phyloP scores from a whole-genome alignment of 2,797 vertebrate genomes.

The Sebastes aleutianus region DNA sequence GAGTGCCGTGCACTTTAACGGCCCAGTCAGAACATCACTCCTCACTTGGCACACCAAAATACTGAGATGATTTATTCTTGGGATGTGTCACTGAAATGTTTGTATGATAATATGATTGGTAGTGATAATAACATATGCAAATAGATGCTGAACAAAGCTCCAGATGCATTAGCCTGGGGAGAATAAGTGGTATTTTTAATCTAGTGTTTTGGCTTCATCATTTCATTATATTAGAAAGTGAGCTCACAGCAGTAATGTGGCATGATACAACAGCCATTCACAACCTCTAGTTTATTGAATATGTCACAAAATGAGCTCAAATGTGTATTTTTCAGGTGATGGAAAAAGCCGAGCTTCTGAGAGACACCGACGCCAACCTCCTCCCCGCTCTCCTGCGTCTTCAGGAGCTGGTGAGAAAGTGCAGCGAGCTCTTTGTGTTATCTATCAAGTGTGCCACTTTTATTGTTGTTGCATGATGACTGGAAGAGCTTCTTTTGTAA shows the following conservation, averaged over 20 bases:
- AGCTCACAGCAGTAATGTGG: not conserved
- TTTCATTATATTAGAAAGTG: not conserved
- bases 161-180: constrained; percentile 23
- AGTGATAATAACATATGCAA: constrained; percentile 34
- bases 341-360: constrained; percentile 92
- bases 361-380: constrained; percentile 91
- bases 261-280: not conserved
- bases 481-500: constrained; percentile 28
- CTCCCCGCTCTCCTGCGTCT: constrained; percentile 93
- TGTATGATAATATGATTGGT: constrained; percentile 33
- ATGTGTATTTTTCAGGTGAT: constrained; percentile 83
- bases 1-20: constrained; percentile 72
- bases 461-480: constrained; percentile 36
- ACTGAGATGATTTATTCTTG: constrained; percentile 1
- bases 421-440: constrained; percentile 1
- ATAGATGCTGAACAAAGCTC: constrained; percentile 35
- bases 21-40: not conserved
- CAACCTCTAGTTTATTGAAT: not conserved
- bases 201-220: constrained; percentile 1
- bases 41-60: not conserved
- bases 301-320: not conserved
- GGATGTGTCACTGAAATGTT: constrained; percentile 27
- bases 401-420: constrained; percentile 91
- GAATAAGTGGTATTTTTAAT: constrained; percentile 6
- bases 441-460: constrained; percentile 18